phyloP scores from a whole-genome alignment of 2,113 vertebrate genomes.

The Psophia crepitans region DNA sequence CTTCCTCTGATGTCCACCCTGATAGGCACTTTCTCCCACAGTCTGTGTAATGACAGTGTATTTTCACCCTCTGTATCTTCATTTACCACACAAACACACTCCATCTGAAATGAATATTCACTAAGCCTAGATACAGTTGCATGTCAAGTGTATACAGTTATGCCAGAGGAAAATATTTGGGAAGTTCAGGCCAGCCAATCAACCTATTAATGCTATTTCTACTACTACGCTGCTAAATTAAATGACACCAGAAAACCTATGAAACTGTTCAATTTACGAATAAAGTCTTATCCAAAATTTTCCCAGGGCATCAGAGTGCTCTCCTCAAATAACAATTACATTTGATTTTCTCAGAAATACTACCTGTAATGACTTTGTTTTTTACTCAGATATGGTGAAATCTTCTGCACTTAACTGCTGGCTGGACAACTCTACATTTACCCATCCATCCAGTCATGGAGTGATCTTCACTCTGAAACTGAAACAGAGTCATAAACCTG shows the following conservation, averaged over 20 bases:
- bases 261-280: background rate
- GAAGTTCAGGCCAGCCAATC: background rate
- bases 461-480: background rate
- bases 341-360: background rate
- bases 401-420: background rate
- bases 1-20: background rate
- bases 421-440: background rate
- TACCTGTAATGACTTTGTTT: background rate
- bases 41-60: background rate
- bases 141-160: background rate
- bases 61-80: background rate
- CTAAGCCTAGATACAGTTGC: background rate
- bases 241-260: background rate
- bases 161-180: background rate
- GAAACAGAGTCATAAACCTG: background rate
- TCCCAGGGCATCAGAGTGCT: background rate
- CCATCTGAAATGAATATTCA: background rate
- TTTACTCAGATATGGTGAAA: background rate
- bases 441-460: background rate
- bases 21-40: background rate
- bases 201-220: background rate
- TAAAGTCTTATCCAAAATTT: background rate
- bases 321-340: background rate
- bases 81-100: background rate
- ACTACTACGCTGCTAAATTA: background rate